Base-by-base conservation (phyloP, 2,888 invertebrate genomes). In the Oxytorus armatus region DNA sequence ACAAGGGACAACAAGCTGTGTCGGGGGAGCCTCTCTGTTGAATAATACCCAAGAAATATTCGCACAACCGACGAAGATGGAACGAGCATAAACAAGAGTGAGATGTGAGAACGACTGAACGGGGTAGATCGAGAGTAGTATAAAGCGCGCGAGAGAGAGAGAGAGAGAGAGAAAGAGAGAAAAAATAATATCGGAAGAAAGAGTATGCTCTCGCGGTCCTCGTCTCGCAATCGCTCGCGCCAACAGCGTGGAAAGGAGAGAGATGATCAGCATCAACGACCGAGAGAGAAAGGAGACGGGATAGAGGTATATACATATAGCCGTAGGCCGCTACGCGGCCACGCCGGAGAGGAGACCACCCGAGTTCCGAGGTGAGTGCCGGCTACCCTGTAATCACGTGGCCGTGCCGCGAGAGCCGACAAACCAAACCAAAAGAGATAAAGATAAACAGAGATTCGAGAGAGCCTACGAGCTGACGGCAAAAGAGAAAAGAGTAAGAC, bases 361-460 rank as follows among this genome's bases (percentile, higher is more conserved):
- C 91, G 91, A 91, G 91, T 89, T 90, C 88, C 90, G 91, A 91
- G 91, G 91, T 91, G 91, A 92, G 91, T 90, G 90, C 89, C 87
- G 88, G 90, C 90, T 90, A 91, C 90, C 90, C 91, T 91, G 91
- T 91, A 92, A 91, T 91, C 91, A 90, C 88, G 89, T 89, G 88
- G 90, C 90, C 89, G 88, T 89, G 91, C 91, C 91, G 90, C 91
- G 89, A 90, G 91, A 90, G 91, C 91, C 90, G 91, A 91, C 91
- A 92, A 92, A 91, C 91, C 89, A 90, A 91, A 91, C 89, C 89
- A 90, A 91, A 90, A 90, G 90, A 91, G 90, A 91, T 92, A 91
- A 91, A 91, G 90, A 92, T 91, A 92, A 91, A 92, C 92, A 92
- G 90, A 90, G 90, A 91, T 90, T 91, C 88, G 88, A 78, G 77